Percentiles rank a stretch among this genome's conserved stretches.
Evolutionary conservation across 2,797 vertebrate species (phyloP).

Genomic region (Poecilia wingei): DNA sequence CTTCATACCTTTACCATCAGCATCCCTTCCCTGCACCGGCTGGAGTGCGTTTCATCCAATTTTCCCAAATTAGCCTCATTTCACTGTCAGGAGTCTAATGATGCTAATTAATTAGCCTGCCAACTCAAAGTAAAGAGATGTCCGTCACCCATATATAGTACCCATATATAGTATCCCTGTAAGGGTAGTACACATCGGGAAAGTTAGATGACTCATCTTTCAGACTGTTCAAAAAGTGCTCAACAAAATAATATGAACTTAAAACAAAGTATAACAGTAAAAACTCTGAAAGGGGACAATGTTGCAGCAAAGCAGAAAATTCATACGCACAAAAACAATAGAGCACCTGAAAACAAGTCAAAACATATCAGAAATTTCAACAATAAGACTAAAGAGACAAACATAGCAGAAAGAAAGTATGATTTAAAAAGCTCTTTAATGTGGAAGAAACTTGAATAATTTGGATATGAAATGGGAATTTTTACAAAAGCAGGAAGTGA

Average conservation of each 20-base stretch:
- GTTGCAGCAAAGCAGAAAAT: not conserved
- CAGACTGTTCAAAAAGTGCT: not conserved
- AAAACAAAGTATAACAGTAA: not conserved
- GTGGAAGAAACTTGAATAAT: too few relatives aligned
- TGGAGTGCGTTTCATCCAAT: constrained; percentile 75
- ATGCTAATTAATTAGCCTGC: constrained; percentile 80
- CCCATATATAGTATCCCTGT: constrained; percentile 36
- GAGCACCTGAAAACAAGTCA: not conserved
- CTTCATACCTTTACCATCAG: not conserved
- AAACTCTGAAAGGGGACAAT: not conserved
- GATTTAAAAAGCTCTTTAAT: too few relatives aligned
- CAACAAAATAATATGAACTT: not conserved
- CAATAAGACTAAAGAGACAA: not conserved
- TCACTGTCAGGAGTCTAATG: constrained; percentile 81
- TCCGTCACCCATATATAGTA: constrained; percentile 54
- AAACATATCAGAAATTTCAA: not conserved
- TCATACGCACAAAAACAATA: not conserved
- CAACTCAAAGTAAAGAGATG: constrained; percentile 66
- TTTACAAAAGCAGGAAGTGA: too few relatives aligned
- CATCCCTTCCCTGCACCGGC: not conserved
- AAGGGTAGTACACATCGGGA: constrained; percentile 53
- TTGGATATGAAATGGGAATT: too few relatives aligned
- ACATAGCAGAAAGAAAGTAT: too few relatives aligned
- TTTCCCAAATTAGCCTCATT: constrained; percentile 79
- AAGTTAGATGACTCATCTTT: constrained; percentile 18